phyloP scores from a whole-genome alignment of 2,888 invertebrate genomes.

The Phalera bucephala region DNA sequence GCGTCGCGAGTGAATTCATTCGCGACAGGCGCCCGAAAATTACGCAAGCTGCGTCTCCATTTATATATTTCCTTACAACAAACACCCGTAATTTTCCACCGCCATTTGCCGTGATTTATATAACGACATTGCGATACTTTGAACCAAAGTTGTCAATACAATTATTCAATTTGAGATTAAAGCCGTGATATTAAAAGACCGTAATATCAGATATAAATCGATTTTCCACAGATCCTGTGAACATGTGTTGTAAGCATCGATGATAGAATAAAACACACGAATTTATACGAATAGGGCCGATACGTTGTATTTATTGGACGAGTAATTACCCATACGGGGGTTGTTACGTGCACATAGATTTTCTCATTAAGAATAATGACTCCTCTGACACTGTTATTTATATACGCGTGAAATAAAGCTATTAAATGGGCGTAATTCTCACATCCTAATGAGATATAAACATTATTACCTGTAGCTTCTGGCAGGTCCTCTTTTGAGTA shows the following conservation, averaged over 20 bases:
- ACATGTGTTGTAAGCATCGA: neutral
- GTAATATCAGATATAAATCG: neutral
- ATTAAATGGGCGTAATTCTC: neutral
- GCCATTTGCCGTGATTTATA: neutral
- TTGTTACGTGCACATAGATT: slow-evolving; percentile 3
- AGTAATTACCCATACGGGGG: slow-evolving; percentile 1
- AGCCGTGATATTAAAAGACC: neutral
- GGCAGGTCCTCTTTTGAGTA: neutral
- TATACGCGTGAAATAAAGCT: neutral
- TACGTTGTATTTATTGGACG: slow-evolving; percentile 2
- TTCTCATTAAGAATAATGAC: slow-evolving; percentile 3
- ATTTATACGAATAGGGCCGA: neutral
- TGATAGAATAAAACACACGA: neutral
- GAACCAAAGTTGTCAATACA: neutral
- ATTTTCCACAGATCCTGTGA: neutral
- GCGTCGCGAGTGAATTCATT: slow-evolving; percentile 19
- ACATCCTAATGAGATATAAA: slow-evolving; percentile 1
- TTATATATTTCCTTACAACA: neutral
- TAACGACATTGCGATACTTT: neutral
- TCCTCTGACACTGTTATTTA: slow-evolving; percentile 3
- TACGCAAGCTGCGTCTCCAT: slow-evolving; percentile 1
- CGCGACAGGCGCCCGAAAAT: slow-evolving; percentile 8
- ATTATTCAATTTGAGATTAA: neutral
- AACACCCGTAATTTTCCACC: neutral
- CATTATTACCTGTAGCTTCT: slow-evolving; percentile 2